Evolutionary conservation across 2,113 vertebrate species (phyloP).

Genomic region (Puma concolor): DNA sequence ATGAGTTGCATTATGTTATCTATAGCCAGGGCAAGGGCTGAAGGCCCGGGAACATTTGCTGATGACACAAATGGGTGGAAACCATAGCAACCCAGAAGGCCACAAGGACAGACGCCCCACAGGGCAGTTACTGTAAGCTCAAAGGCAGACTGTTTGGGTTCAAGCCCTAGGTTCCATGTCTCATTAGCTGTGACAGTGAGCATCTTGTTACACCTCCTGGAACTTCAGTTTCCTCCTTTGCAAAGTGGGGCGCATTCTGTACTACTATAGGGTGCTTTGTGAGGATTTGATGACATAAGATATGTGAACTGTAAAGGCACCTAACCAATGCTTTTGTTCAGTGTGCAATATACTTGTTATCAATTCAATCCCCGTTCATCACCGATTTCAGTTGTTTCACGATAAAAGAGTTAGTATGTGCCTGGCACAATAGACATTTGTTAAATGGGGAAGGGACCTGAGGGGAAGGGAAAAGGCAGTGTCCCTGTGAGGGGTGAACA

Average conservation of each 20-base stretch:
- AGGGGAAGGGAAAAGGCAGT: fast-evolving
- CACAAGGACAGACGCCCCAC: not conserved
- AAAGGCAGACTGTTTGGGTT: not conserved
- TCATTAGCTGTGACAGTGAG: not conserved
- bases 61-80: not conserved
- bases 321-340: not conserved
- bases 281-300: not conserved
- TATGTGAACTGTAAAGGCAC: not conserved
- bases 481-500: fast-evolving
- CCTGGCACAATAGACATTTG: not conserved
- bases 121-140: not conserved
- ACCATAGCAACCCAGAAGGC: not conserved
- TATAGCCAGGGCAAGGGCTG: not conserved
- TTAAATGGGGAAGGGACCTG: not conserved
- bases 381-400: not conserved
- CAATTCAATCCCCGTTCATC: not conserved
- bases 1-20: not conserved
- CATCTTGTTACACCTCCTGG: not conserved
- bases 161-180: not conserved
- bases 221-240: not conserved
- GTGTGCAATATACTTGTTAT: not conserved
- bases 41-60: not conserved
- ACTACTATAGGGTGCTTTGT: not conserved
- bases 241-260: not conserved
- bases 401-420: not conserved